phyloP scores from a whole-genome alignment of 2,888 invertebrate genomes.

The Monopis laevigella region DNA sequence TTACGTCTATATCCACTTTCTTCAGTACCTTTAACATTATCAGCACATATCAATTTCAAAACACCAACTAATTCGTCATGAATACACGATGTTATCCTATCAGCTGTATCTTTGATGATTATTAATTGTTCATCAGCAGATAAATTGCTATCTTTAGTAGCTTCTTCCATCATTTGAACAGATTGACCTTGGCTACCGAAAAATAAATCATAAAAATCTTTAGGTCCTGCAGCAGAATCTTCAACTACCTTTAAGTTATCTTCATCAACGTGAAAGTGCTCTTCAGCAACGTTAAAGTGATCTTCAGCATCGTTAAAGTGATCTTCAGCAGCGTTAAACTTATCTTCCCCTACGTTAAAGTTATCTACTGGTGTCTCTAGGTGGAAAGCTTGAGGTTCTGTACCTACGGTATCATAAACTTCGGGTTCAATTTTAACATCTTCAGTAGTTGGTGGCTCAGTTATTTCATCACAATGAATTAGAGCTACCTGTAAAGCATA shows the following conservation, averaged over 20 bases:
- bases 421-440: too few relatives aligned
- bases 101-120: conserved; percentile 45
- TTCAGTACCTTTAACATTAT: conserved; percentile 26
- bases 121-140: conserved; percentile 42
- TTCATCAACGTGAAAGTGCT: conserved; percentile 20
- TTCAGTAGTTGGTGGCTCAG: not conserved
- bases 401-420: too few relatives aligned
- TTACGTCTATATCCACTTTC: conserved; percentile 33
- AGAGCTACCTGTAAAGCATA: not conserved
- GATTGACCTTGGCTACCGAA: conserved; percentile 34
- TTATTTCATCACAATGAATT: not conserved
- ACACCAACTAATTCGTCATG: conserved; percentile 46
- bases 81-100: conserved; percentile 37
- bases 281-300: not conserved
- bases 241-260: conserved; percentile 24
- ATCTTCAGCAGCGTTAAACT: too few relatives aligned
- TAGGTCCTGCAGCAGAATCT: conserved; percentile 23
- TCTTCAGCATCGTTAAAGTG: not conserved
- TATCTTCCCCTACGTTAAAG: too few relatives aligned
- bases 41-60: conserved; percentile 33
- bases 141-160: conserved; percentile 32
- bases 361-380: too few relatives aligned
- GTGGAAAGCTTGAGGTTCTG: too few relatives aligned
- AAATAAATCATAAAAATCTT: conserved; percentile 42
- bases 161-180: conserved; percentile 40